Conservation (phyloP, 2,113 vertebrate genomes). For the Ophiodon elongatus region DNA sequence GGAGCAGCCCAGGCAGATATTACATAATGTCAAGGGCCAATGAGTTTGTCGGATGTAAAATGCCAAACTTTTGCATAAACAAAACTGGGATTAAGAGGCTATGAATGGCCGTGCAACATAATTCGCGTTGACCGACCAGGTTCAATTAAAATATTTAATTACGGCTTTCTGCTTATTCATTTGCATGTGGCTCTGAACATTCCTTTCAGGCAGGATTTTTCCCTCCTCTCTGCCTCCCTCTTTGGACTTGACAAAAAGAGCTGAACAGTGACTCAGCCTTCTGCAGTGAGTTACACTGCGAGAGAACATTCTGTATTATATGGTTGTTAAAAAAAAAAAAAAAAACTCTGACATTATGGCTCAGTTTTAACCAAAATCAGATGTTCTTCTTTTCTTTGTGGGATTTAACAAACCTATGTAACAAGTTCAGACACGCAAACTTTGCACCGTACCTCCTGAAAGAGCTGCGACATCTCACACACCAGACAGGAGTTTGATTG, state of each 20-base stretch:
- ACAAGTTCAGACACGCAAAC: slow-evolving; percentile 7
- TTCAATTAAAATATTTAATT: slow-evolving; percentile 42
- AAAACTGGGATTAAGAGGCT: slow-evolving; percentile 12
- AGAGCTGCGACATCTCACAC: slow-evolving; percentile 98
- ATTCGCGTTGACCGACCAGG: slow-evolving; percentile 7
- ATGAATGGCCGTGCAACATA: slow-evolving; percentile 5
- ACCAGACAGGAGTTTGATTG: slow-evolving; percentile 99
- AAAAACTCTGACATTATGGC: neutral
- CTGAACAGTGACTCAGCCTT: slow-evolving; percentile 65
- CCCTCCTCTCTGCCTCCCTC: slow-evolving; percentile 35
- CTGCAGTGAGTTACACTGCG: slow-evolving; percentile 33
- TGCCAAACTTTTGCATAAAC: neutral
- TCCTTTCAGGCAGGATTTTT: slow-evolving; percentile 47
- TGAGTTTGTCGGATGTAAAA: slow-evolving; percentile 54
- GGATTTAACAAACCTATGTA: slow-evolving; percentile 6
- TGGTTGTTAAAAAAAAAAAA: slow-evolving; percentile 6
- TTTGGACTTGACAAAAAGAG: slow-evolving; percentile 51
- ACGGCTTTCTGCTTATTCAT: slow-evolving; percentile 26
- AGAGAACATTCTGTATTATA: slow-evolving; percentile 42
- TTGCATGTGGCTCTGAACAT: slow-evolving; percentile 30
- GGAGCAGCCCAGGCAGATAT: slow-evolving; percentile 57
- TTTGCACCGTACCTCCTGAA: slow-evolving; percentile 92
- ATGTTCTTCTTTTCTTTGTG: neutral
- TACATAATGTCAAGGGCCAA: slow-evolving; percentile 49
- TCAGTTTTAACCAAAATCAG: neutral